phyloP scores from a whole-genome alignment of 1,140 invertebrate genomes.

The Scaptomyza hsui region DNA sequence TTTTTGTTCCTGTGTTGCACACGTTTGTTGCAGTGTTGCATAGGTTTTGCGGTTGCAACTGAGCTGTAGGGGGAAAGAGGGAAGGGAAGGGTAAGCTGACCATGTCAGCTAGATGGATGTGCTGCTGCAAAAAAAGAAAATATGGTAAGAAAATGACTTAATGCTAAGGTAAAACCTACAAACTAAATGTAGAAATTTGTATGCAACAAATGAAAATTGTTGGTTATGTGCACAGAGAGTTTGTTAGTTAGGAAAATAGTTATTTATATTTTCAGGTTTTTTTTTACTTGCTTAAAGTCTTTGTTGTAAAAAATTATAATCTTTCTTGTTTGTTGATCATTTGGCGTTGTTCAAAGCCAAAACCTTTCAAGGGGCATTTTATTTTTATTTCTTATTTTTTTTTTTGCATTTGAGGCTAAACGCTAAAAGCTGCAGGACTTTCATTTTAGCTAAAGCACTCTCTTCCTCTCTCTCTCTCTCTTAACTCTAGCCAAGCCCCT shows the following conservation, averaged over 20 bases:
- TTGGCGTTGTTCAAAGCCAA: neutral
- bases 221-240: no score
- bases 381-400: neutral
- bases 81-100: no score
- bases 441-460: conserved; percentile 12
- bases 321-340: neutral
- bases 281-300: neutral
- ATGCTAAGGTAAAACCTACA: no score
- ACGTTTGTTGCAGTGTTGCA: conserved; percentile 25
- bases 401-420: neutral
- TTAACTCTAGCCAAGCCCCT: neutral
- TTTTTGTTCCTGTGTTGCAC: conserved; percentile 24
- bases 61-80: neutral
- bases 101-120: neutral
- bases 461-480: neutral
- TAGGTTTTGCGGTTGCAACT: conserved; percentile 48
- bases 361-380: neutral
- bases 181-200: no score
- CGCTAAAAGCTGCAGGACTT: conserved; percentile 1
- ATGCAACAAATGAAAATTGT: no score
- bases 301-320: no score
- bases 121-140: no score
- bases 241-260: no score
- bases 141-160: neutral
- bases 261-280: no score